A percentile compares a stretch with the other conserved stretches of the same genome.
phyloP scores from a whole-genome alignment of 2,888 invertebrate genomes.

The Leptodirus hochenwartii region DNA sequence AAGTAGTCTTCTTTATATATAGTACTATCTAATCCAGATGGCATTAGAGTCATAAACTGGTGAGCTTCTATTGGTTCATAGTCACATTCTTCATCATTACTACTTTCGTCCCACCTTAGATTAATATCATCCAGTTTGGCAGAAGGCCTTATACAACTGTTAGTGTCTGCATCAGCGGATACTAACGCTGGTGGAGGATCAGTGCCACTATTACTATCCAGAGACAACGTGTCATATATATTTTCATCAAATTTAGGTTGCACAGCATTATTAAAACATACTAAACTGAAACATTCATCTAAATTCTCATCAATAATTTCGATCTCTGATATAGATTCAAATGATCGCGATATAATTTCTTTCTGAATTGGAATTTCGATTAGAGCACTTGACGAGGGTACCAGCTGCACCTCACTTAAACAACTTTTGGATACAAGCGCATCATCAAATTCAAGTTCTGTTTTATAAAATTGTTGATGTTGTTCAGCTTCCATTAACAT shows the following conservation, averaged over 20 bases:
- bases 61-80: conserved; percentile 22
- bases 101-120: too few relatives aligned
- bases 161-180: too few relatives aligned
- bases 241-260: too few relatives aligned
- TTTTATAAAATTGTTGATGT: conserved; percentile 22
- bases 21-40: conserved; percentile 10
- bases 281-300: conserved; percentile 11
- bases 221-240: too few relatives aligned
- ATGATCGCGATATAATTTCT: conserved; percentile 18
- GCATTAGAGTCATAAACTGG: too few relatives aligned
- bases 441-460: conserved; percentile 21
- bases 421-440: conserved; percentile 19
- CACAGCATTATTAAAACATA: conserved; percentile 10
- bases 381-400: conserved; percentile 24
- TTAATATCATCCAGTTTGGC: too few relatives aligned
- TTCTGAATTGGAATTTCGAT: conserved; percentile 27
- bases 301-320: conserved; percentile 12
- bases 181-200: too few relatives aligned
- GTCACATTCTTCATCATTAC: conserved; percentile 14
- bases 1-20: conserved; percentile 23
- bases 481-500: conserved; percentile 27
- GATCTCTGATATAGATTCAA: conserved; percentile 22
- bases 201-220: too few relatives aligned
- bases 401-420: conserved; percentile 22
- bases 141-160: too few relatives aligned